These are phyloP conservation scores for Clinocottus analis DNA, from an alignment of 2,113 vertebrate genomes.

Conservation along the genomic window DNA sequence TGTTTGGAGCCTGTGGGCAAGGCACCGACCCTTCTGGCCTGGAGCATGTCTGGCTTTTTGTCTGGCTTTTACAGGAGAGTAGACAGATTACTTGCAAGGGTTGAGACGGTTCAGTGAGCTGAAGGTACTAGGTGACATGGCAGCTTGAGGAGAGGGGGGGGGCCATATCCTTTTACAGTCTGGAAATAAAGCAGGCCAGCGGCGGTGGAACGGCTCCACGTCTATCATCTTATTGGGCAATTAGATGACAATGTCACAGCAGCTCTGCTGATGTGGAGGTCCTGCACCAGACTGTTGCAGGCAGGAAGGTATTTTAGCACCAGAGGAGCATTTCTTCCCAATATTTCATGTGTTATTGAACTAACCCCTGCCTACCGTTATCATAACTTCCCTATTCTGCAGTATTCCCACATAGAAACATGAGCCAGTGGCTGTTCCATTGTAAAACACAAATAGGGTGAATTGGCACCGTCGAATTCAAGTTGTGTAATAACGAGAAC, in stretches of 20 bases:
- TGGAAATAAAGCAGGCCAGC: constrained; percentile 70
- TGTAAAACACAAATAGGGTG: neutral
- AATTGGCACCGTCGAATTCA: constrained; percentile 3
- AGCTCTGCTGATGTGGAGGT: constrained; percentile 3
- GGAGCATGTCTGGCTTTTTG: constrained; percentile 65
- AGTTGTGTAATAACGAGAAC: constrained; percentile 34
- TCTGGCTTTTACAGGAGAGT: constrained; percentile 65
- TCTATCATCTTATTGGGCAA: constrained; percentile 49
- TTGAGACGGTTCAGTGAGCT: constrained; percentile 65
- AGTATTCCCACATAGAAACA: neutral
- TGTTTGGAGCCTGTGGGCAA: constrained; percentile 47
- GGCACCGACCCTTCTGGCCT: constrained; percentile 35
- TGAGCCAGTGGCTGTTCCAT: neutral
- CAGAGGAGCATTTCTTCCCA: constrained; percentile 21
- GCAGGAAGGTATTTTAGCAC: constrained; percentile 15
- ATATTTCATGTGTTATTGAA: constrained; percentile 15
- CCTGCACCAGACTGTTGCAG: constrained; percentile 14
- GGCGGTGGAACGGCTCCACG: constrained; percentile 5
- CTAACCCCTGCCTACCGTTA: neutral
- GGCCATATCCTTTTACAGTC: constrained; percentile 77
- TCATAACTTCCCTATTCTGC: constrained; percentile 6
- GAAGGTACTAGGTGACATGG: constrained; percentile 65
- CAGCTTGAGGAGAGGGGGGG: constrained; percentile 25
- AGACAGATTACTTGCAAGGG: constrained; percentile 65
- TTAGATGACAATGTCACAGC: constrained; percentile 18